phyloP scores from a whole-genome alignment of 1,140 invertebrate genomes.

The Drosophila insularis region DNA sequence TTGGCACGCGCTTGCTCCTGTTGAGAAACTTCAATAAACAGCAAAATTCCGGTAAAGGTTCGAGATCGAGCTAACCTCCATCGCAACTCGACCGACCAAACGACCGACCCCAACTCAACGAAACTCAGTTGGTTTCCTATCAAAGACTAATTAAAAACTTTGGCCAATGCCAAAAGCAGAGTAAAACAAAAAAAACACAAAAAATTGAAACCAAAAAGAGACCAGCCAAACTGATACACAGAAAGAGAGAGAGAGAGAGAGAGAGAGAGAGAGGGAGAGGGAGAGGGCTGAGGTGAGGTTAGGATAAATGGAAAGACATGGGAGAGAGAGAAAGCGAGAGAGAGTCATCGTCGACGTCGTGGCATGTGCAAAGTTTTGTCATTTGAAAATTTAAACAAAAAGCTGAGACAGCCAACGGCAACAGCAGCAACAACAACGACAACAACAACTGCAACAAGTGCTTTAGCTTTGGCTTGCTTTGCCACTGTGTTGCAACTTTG shows the following conservation, averaged over 20 bases:
- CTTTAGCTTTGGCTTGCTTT: conserved; percentile 25
- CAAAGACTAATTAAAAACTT: conserved; percentile 81
- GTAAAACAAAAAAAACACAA: conserved; percentile 37
- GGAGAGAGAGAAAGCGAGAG: too few species aligned
- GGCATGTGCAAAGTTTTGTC: conserved; percentile 74
- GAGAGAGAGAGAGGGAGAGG: too few species aligned
- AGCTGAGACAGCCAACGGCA: conserved; percentile 55
- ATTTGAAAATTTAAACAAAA: conserved; percentile 75
- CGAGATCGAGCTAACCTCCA: conserved; percentile 5
- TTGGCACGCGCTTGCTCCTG: conserved; percentile 21
- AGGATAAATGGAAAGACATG: not conserved
- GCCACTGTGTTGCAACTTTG: conserved; percentile 49
- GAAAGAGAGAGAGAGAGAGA: not conserved
- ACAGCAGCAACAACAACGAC: conserved; percentile 26
- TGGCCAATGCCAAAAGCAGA: conserved; percentile 63
- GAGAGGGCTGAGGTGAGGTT: too few species aligned
- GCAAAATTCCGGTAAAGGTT: conserved; percentile 18
- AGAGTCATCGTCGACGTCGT: not conserved
- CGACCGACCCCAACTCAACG: conserved; percentile 28
- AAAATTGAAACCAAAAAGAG: conserved; percentile 13
- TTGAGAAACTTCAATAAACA: conserved; percentile 44
- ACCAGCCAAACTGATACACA: not conserved
- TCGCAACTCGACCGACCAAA: conserved; percentile 12
- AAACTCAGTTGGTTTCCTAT: conserved; percentile 70
- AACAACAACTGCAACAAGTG: conserved; percentile 45